phyloP scores from a whole-genome alignment of 2,113 vertebrate genomes.

The Bubalus kerabau region DNA sequence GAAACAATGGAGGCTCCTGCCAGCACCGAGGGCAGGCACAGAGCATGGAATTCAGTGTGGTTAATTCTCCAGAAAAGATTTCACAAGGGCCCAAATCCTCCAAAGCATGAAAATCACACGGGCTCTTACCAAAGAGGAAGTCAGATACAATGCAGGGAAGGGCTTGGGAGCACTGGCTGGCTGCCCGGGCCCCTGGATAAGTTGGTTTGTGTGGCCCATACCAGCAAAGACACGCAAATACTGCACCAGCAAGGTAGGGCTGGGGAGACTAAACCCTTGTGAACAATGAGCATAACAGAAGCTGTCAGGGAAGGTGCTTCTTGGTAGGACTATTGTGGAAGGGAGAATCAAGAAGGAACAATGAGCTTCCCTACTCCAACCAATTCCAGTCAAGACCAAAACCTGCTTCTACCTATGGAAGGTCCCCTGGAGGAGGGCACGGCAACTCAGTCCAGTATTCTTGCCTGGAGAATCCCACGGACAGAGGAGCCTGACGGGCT shows the following conservation, averaged over 20 bases:
- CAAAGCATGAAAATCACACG: constrained; percentile 58
- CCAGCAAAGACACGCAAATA: not conserved
- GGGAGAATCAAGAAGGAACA: not conserved
- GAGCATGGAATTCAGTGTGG: constrained; percentile 49
- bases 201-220: not conserved
- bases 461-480: not conserved
- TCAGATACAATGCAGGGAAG: constrained; percentile 53
- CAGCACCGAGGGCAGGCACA: constrained; percentile 29
- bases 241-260: not conserved
- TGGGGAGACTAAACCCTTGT: not conserved
- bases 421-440: not conserved
- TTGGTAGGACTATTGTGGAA: not conserved
- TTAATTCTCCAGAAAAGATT: constrained; percentile 59
- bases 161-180: not conserved
- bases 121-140: constrained; percentile 44
- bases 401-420: not conserved
- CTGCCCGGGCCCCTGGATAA: not conserved
- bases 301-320: not conserved
- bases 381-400: not conserved
- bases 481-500: not conserved
- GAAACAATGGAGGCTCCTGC: constrained; percentile 28
- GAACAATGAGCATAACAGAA: not conserved
- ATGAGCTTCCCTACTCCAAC: not conserved
- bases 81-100: constrained; percentile 53
- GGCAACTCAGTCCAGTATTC: not conserved